Conservation (phyloP, 2,113 vertebrate genomes). For the Platichthys flesus region DNA sequence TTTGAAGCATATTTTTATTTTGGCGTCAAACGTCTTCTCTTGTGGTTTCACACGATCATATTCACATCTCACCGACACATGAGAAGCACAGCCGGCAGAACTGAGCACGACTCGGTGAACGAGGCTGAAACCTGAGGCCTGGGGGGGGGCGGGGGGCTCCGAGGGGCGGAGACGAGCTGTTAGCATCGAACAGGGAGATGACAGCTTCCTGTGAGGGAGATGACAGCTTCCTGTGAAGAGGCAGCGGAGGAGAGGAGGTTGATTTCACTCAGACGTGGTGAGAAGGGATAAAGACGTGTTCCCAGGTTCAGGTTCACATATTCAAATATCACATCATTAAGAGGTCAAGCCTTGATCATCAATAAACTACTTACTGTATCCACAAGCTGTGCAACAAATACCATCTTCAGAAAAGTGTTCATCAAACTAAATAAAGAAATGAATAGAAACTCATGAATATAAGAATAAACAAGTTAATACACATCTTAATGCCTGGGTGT, state of each 20-base stretch:
- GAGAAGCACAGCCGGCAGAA: conserved; percentile 17
- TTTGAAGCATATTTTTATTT: neutral
- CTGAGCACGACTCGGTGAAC: conserved; percentile 5
- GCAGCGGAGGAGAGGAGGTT: conserved; percentile 78
- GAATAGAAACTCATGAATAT: too few species aligned
- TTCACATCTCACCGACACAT: neutral
- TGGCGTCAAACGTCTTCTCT: neutral
- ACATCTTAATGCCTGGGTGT: too few species aligned
- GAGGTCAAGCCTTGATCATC: too few species aligned
- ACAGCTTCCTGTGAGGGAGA: conserved; percentile 40
- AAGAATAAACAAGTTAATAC: too few species aligned
- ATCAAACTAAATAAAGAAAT: too few species aligned
- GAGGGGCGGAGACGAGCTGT: too few species aligned
- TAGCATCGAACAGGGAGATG: too few species aligned
- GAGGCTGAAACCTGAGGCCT: conserved; percentile 53
- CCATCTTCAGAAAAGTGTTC: too few species aligned
- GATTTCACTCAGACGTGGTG: conserved; percentile 79
- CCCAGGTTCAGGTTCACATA: conserved; percentile 5
- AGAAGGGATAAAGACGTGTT: conserved; percentile 33
- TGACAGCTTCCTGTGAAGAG: conserved; percentile 78
- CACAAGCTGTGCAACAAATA: too few species aligned
- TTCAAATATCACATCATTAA: neutral
- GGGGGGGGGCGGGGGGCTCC: neutral
- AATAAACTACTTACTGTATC: too few species aligned
- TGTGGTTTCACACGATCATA: neutral